Evolutionary conservation across 2,113 vertebrate genomes (phyloP).

Genomic region (Cephalopholis sonnerati): DNA sequence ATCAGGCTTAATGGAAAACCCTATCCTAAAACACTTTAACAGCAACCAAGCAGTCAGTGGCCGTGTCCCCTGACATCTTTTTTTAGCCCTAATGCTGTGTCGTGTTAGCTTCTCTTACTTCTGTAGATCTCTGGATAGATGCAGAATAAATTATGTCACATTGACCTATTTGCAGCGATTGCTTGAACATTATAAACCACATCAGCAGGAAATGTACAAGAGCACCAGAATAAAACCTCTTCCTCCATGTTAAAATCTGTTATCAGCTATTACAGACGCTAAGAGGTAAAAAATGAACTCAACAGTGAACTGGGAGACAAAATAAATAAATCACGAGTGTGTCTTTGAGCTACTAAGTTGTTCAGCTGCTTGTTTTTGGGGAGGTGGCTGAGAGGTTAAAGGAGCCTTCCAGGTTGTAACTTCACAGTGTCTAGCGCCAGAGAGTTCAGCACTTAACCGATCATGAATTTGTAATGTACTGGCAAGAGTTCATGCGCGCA

Average conservation of each 20-base stretch:
- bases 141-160: slow-evolving; percentile 3
- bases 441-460: slow-evolving; percentile 32
- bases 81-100: not conserved
- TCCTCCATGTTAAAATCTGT: not conserved
- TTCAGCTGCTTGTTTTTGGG: not conserved
- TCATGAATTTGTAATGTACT: slow-evolving; percentile 37
- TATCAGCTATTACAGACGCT: not conserved
- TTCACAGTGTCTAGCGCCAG: not conserved
- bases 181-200: not conserved
- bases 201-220: not conserved
- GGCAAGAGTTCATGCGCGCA: not conserved
- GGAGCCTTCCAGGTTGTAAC: slow-evolving; percentile 38
- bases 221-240: not conserved
- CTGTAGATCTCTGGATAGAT: not conserved
- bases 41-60: not conserved
- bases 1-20: slow-evolving; percentile 31
- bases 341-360: not conserved
- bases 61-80: not conserved
- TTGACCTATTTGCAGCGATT: slow-evolving; percentile 28
- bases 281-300: not conserved
- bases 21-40: slow-evolving; percentile 9
- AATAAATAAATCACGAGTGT: not conserved
- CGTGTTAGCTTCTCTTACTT: not conserved
- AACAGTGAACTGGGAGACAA: not conserved
- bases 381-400: slow-evolving; percentile 1